These are phyloP conservation scores for Agrilus cyanescens DNA, from an alignment of 2,888 invertebrate species.

Conservation along the genomic window DNA sequence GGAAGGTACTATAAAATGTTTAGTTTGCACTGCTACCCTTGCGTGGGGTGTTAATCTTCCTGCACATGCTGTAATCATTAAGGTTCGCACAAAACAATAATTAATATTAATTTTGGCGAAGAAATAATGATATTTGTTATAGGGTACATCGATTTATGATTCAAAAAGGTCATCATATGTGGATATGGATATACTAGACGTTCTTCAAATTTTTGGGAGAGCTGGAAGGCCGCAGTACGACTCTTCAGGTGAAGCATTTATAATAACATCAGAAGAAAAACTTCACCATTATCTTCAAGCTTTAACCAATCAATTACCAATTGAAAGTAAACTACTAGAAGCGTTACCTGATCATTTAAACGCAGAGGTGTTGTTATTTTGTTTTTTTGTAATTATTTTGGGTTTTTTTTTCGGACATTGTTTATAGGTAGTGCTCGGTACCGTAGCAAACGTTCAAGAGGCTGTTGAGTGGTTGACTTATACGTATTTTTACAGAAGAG, in stretches of 20 bases:
- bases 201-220: slow-evolving; percentile 95
- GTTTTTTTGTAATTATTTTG: slow-evolving; percentile 6
- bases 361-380: slow-evolving; percentile 61
- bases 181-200: slow-evolving; percentile 93
- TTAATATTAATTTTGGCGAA: no score
- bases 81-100: slow-evolving; percentile 44
- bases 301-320: slow-evolving; percentile 93
- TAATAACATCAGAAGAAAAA: slow-evolving; percentile 88
- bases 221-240: slow-evolving; percentile 98
- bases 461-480: slow-evolving; percentile 97
- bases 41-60: slow-evolving; percentile 99
- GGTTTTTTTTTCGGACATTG: slow-evolving; percentile 16
- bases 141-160: slow-evolving; percentile 97
- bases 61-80: slow-evolving; percentile 93
- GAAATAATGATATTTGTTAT: slow-evolving; percentile 21
- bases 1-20: slow-evolving; percentile 74
- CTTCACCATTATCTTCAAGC: slow-evolving; percentile 86
- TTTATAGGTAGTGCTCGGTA: slow-evolving; percentile 75
- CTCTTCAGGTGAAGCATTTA: slow-evolving; percentile 85
- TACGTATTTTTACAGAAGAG: slow-evolving; percentile 89
- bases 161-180: slow-evolving; percentile 88
- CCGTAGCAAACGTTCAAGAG: slow-evolving; percentile 89
- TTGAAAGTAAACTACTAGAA: slow-evolving; percentile 92
- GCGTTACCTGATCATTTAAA: slow-evolving; percentile 92
- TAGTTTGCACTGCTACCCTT: slow-evolving; percentile 94